Percentiles rank a stretch among this genome's conserved stretches.
These are phyloP conservation scores for Coenobita brevimanus DNA, from an alignment of 1,140 invertebrate genomes.

Conservation along the genomic window DNA sequence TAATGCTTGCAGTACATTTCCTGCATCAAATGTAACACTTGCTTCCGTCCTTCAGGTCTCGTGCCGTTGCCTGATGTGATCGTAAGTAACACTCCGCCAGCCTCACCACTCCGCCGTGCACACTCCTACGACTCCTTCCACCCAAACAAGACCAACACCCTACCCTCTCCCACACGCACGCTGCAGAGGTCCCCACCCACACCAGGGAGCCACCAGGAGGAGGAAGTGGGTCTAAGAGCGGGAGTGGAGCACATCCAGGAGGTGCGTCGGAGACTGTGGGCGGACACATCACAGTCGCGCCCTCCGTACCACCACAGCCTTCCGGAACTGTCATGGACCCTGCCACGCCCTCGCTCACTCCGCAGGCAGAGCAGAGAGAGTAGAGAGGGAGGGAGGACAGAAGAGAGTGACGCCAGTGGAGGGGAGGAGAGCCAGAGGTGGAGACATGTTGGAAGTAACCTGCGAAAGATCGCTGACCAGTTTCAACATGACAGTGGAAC, in stretches of 20 bases:
- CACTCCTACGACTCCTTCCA: constrained; percentile 50
- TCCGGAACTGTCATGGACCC: constrained; percentile 16
- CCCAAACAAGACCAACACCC: constrained; percentile 19
- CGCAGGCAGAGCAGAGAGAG: not conserved
- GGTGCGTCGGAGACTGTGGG: constrained; percentile 1
- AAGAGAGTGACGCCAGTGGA: not conserved
- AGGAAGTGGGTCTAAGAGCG: not conserved
- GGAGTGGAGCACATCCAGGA: constrained; percentile 39
- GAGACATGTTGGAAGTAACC: constrained; percentile 6
- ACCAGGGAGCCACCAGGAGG: not conserved
- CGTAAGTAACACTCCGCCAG: constrained; percentile 40
- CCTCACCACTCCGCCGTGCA: constrained; percentile 36
- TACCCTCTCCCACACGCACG: not conserved
- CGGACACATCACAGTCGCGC: not conserved
- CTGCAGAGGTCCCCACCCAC: constrained; percentile 10
- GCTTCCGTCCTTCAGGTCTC: constrained; percentile 14
- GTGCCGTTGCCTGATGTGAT: constrained; percentile 47
- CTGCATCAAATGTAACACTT: no score
- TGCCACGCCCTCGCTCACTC: not conserved
- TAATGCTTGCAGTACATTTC: no score
- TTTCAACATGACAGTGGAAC: constrained; percentile 26
- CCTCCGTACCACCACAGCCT: not conserved
- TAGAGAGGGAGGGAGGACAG: not conserved
- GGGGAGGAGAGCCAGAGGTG: not conserved
- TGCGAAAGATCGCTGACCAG: constrained; percentile 40